Base-by-base conservation (phyloP, 1,140 invertebrate species). In the Pachyrhynchus sulphureomaculatus region DNA sequence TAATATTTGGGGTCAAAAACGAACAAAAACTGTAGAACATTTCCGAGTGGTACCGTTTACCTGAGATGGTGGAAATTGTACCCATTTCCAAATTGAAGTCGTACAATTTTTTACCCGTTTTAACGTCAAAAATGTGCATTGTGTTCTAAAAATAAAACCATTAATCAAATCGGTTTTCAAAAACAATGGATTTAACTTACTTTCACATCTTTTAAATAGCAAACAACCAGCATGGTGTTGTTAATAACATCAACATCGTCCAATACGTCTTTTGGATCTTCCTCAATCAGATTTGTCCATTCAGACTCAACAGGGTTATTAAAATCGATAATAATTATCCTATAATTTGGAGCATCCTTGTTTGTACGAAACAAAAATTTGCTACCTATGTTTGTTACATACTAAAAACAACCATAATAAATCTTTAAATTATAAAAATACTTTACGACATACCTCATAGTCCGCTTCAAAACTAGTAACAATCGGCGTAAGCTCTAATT, bases 171-270 rank as follows among this genome's bases (percentile, higher is more conserved):
- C 1, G 8, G 8, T 29, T 29, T 6, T 9, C 8, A 29, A 29
- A 29, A 29, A 6, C 26, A 29, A 29, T 4, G 5, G 8, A 6
- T 29, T 9, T 9, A 41, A 58, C 59, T 76, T 78, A 91, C 93
- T 83, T 97, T 98, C 3, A 99, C 96, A 85, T 99, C 93, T 75
- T 92, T 84, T 37, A 98, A 86, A 75, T 98, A 99, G 74, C 89
- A 89, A 36, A 94, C 76, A 29, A 98, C 82, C n/a, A 99, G 77
- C 77, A 95, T 94, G 76, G 97, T 86, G 42, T 85, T 77, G 76
- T 93, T 84, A 1, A 96, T 92, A 68, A 90, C 88, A 4, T 81
- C 79, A 0, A 86, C 91, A 89, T 92, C 95, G 73, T 96, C 90
- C 18, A 99, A 75, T 0, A 98, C 95, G 79, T 96, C 88, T 45